Evolutionary conservation across 2,113 vertebrate genomes (phyloP).

Genomic region (Ophthalmolycus amberensis): DNA sequence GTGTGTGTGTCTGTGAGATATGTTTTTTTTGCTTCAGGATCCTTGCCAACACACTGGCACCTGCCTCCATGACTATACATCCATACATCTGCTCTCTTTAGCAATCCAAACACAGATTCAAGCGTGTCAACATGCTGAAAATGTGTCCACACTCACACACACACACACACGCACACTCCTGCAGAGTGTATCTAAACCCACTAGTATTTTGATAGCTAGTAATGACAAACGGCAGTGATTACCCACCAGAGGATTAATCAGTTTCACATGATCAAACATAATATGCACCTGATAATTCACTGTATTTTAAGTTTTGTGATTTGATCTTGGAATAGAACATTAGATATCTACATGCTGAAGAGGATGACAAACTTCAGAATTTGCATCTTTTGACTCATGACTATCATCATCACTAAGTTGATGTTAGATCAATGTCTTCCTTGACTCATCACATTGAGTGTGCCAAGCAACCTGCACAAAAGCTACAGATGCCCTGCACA

Average conservation of each 20-base stretch:
- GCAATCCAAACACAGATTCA: slow-evolving; percentile 37
- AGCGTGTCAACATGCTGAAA: slow-evolving; percentile 6
- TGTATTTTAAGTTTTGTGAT: slow-evolving; percentile 3
- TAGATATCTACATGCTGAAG: background rate
- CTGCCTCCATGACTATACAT: slow-evolving; percentile 24
- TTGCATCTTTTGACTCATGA: background rate
- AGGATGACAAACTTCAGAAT: background rate
- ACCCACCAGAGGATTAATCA: slow-evolving; percentile 7
- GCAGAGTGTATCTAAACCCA: background rate
- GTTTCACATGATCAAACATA: slow-evolving; percentile 3
- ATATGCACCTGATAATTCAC: background rate
- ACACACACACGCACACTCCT: slow-evolving; percentile 3
- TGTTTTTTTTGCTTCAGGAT: slow-evolving; percentile 13
- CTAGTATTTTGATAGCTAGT: background rate
- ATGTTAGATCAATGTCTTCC: background rate
- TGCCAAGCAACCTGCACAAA: background rate
- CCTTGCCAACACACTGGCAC: slow-evolving; percentile 17
- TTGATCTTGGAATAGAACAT: background rate
- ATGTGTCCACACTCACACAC: slow-evolving; percentile 7
- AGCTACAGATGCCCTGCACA: no score
- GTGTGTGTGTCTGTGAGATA: background rate
- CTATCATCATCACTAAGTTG: background rate
- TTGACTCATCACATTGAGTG: background rate
- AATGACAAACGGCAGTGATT: slow-evolving; percentile 21
- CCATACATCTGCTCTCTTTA: slow-evolving; percentile 43